Base-by-base conservation (phyloP, 2,113 vertebrate species). In the Thalassoma bifasciatum region DNA sequence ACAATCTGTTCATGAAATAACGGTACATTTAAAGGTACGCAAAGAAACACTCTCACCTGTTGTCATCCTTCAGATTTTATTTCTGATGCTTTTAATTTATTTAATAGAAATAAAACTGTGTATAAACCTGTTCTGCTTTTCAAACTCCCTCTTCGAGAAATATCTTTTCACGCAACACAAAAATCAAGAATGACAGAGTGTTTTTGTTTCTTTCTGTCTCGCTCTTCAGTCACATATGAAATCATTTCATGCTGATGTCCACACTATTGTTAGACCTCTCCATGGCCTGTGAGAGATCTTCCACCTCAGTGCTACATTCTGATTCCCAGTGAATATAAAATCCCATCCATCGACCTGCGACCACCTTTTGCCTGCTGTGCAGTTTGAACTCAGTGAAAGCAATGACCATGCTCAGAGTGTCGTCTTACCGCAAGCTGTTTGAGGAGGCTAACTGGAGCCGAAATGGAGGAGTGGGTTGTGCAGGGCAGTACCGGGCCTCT, bases 61-160 rank as follows among this genome's bases (percentile, higher is more conserved):
- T 87, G 91, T 88, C 74, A 65, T 75, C 72, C 59, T 76, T 77
- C 60, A 1, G 47, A 75, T 66, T 73, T 84, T 87, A 88, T 66
- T 73, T 85, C 87, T 88, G 84, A 88, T 91, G 91, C 88, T 92
- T 91, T 88, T 94, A 92, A 95, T 92, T 95, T 95, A 94, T 94
- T 95, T 90, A 91, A 93, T 85, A 84, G 76, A 89, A 94, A 93
- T 94, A 95, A 95, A 94, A 83, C 68, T 56, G 70, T 74, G 66
- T 84, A 69, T 59, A 81, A 83, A 81, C 21, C 30, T 51, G 40
- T 34, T 46, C 64, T 71, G 36, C 61, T 42, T 58, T 58, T 7
- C 30, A 38, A 26, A 44, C 53, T n/a, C 1, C 21, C 9, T 44
- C 34, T 26, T 47, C 21, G 30, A 19, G 5, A 23, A 24, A n/a